Evolutionary conservation across 2,888 invertebrate species (phyloP).

Genomic region (Peribatodes rhomboidaria): DNA sequence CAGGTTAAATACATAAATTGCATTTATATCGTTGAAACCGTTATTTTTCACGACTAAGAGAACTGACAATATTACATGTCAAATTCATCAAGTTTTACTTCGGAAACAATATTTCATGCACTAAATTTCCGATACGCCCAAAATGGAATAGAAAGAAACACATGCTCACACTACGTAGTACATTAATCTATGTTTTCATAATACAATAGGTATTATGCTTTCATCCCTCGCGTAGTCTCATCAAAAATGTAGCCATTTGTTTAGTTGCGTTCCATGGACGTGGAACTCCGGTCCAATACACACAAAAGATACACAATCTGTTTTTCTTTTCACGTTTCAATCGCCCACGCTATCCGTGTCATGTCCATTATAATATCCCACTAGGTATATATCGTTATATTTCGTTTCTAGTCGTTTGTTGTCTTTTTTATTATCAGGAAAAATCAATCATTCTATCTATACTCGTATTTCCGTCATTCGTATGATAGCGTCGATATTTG

Average conservation of each 20-base stretch:
- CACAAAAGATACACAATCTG: slow-evolving; percentile 17
- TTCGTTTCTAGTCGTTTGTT: slow-evolving; percentile 13
- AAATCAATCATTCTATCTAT: slow-evolving; percentile 5
- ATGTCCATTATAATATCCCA: not conserved
- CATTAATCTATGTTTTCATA: not conserved
- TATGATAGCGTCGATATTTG: not conserved
- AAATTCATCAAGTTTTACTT: too few relatives aligned
- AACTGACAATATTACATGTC: too few relatives aligned
- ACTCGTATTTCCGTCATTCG: not conserved
- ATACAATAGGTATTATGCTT: not conserved
- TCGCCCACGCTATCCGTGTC: slow-evolving; percentile 17
- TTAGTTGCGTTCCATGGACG: slow-evolving; percentile 9
- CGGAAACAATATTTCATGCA: too few relatives aligned
- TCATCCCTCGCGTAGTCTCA: not conserved
- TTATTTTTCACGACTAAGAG: too few relatives aligned
- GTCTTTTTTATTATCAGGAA: slow-evolving; percentile 11
- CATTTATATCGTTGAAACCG: too few relatives aligned
- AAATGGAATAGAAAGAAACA: too few relatives aligned
- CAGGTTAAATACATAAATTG: too few relatives aligned
- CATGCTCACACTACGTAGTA: too few relatives aligned
- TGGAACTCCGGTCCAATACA: slow-evolving; percentile 3
- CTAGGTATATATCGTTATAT: slow-evolving; percentile 16
- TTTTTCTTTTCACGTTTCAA: slow-evolving; percentile 20
- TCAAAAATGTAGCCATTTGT: slow-evolving; percentile 7
- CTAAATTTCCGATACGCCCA: too few relatives aligned